Base-by-base conservation (phyloP, 2,888 invertebrate species). In the Nomada ruficornis region DNA sequence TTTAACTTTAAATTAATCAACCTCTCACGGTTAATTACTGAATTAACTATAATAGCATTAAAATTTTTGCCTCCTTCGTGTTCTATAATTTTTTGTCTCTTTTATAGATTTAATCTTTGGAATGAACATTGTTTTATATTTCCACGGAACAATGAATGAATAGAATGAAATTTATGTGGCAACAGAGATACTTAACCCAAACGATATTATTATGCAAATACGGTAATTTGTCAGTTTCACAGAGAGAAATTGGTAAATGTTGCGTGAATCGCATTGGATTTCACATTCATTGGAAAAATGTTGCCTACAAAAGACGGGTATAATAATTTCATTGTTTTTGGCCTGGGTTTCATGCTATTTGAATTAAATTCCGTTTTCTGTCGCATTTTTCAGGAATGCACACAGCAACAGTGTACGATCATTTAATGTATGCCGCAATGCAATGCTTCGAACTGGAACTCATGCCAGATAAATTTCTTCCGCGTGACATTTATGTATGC, bases 1-100 rank as follows among this genome's bases (percentile, higher is more conserved):
- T 55, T 71, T 79, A 59, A 80, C 59, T 60, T 47, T 36, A 23
- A 70, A 80, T 59, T 65, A 77, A 80, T 52, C 60, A 65, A n/a
- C 60, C 70, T 71, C 65, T 80, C 60, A 36, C 29, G 64, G 36
- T 47, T 70, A 65, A 77, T 77, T 77, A 60, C 44, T 9, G 36
- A n/a, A 9, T 18, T 20, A 52, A 59, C 42, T 36, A 2, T 36
- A 26, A 57, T n/a, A 0, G 18, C 11, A 36, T 52, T 20, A 47
- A 13, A n/a, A 20, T 11, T 47, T 47, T 29, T n/a, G 11, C 5
- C 50, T 10, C 36, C 20, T 23, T 42, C 42, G 1, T 4, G 59
- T 47, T 29, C 7, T 15, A 50, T 42, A 50, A 15, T 52, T 60
- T 13, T n/a, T 15, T 29, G 13, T 10, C 36, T 0, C 36, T 7